phyloP scores from a whole-genome alignment of 2,113 vertebrate genomes.

The Pteropus alecto region DNA sequence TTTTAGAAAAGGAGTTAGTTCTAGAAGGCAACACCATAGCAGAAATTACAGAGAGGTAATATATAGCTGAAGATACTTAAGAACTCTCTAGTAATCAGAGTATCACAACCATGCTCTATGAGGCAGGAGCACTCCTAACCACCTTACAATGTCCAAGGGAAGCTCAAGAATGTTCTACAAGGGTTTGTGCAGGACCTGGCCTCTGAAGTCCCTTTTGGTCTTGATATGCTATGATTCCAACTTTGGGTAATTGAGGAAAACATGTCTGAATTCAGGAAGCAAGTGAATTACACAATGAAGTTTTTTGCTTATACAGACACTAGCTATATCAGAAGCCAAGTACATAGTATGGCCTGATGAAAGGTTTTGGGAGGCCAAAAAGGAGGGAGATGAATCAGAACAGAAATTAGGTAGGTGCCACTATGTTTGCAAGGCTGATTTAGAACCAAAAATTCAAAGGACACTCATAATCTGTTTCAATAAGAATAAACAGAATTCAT shows the following conservation, averaged over 20 bases:
- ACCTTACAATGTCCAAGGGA: background rate
- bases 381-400: background rate
- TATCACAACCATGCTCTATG: background rate
- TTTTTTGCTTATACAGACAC: background rate
- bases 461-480: constrained; percentile 52
- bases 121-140: background rate
- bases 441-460: constrained; percentile 53
- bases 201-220: background rate
- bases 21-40: background rate
- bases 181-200: background rate
- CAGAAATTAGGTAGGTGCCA: constrained; percentile 34
- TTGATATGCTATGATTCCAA: constrained; percentile 2
- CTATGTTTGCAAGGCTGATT: constrained; percentile 49
- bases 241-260: background rate
- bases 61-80: background rate
- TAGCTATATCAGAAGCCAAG: background rate
- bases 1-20: background rate
- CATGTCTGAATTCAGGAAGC: background rate
- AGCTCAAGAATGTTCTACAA: background rate
- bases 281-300: background rate
- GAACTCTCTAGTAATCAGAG: background rate
- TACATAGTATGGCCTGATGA: background rate
- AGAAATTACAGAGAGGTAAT: background rate
- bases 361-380: background rate
- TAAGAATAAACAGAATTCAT: constrained; percentile 62